Conservation (phyloP, 2,888 invertebrate genomes). For the Desoria tigrina region DNA sequence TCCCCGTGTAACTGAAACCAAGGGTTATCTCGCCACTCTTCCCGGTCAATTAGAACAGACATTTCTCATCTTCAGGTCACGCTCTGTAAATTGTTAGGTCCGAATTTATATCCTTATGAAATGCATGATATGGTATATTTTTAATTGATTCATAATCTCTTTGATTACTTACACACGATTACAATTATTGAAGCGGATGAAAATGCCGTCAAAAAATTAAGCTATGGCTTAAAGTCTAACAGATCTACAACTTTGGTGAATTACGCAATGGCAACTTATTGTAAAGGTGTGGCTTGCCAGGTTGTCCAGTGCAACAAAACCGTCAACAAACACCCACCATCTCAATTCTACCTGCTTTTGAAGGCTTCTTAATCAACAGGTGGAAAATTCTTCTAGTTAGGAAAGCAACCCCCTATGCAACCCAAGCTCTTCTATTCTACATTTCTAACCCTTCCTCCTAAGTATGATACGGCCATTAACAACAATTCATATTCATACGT, state of each 20-base stretch:
- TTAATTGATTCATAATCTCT: background rate
- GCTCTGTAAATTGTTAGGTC: background rate
- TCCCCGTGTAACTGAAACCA: constrained; percentile 62
- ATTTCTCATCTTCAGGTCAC: constrained; percentile 57
- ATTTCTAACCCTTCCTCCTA: too few species aligned
- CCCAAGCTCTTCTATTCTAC: too few species aligned
- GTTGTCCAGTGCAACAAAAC: constrained; percentile 14
- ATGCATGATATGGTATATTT: too few species aligned
- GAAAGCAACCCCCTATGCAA: too few species aligned
- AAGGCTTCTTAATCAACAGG: constrained; percentile 5
- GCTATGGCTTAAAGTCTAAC: too few species aligned
- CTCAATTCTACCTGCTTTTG: background rate
- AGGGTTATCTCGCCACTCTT: constrained; percentile 66
- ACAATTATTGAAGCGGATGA: background rate
- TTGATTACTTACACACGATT: background rate
- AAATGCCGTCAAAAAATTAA: too few species aligned
- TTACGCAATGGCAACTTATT: too few species aligned
- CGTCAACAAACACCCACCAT: constrained; percentile 2
- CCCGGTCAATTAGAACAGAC: constrained; percentile 67
- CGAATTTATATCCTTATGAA: too few species aligned
- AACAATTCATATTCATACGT: too few species aligned
- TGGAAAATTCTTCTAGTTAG: too few species aligned
- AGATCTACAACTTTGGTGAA: too few species aligned
- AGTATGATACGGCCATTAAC: too few species aligned
- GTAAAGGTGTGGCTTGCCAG: constrained; percentile 6